Base-by-base conservation (phyloP, 2,113 vertebrate genomes). In the Lontra canadensis region DNA sequence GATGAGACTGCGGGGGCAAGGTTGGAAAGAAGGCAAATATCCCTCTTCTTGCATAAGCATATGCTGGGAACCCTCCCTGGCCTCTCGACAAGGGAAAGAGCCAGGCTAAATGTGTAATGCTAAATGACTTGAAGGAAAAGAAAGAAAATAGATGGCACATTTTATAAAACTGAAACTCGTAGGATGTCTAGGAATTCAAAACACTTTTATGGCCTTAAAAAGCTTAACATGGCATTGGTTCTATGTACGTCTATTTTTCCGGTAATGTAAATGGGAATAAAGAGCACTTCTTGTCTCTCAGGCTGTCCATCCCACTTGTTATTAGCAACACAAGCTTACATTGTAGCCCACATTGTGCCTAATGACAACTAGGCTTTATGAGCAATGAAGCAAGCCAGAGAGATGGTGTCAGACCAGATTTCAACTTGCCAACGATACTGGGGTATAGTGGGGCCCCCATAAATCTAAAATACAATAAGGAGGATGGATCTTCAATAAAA, bases 181-280 rank as follows among this genome's bases (percentile, higher is more conserved):
- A 97, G 99, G 99, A 98, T 98, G 98, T 89, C n/a, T 83, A 98
- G 94, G 98, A 99, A 99, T 99, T 98, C 98, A 98, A 98, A 98
- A 98, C 97, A 73, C 97, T 94, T 97, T 98, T 98, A 98, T 98
- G 97, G 91, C 98, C 96, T 98, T 98, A 98, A 97, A 98, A 98
- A 95, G 94, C 98, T 97, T 96, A 98, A 97, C 97, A 97, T 98
- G 98, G 98, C 98, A 98, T 98, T 98, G 96, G 90, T 95, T 98
- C 97, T 97, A 96, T 98, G 98, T 98, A 98, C 99, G 98, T 98
- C 98, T 99, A 98, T 99, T 99, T 99, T 98, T 98, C 98, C 97
- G 98, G 98, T 98, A 98, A 98, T 98, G 94, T 98, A 98, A 97
- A 98, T 96, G 97, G 98, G 98, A 99, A 99, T 98, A 98, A 99